Evolutionary conservation across 1,140 invertebrate genomes (phyloP), one percentile per base, ranked within the genome.

Genomic region (Aphidius ervi): DNA sequence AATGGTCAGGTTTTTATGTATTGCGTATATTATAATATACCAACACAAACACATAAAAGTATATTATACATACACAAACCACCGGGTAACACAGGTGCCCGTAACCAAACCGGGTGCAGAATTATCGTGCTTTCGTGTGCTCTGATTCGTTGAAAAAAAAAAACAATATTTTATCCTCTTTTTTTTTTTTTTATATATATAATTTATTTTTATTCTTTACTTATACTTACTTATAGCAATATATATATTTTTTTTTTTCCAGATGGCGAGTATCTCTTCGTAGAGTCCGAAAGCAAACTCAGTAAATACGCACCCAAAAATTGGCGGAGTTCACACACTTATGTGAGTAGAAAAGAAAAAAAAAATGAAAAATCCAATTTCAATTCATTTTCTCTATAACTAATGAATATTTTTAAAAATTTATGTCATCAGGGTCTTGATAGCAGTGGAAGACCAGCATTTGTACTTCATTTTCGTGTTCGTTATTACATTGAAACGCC

Each of bases 231-330:
- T 48, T 48, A 48, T n/a, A 48, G 6, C 5, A 48, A 9, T 47
- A 9, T 47, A 68, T n/a, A n/a, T 45, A 70, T 71, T 67, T 67
- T 68, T 62, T 65, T 59, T 41, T 47, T 63, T 63, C 42, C 84
- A 96, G 94, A 94, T 85, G 91, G 91, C 76, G 94, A 97, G 82
- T 96, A 94, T 80, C 85, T 96, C 61, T 98, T 98, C 81, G 87
- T 95, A 72, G 93, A 96, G 76, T 87, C 88, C 69, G 94, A 95
- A 73, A 93, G 89, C 82, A 97, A 97, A 82, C 83, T 98, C 69
- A 93, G 91, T 71, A 98, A 97, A 82, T 95, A 95, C 83, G 93
- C 93, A 64, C 92, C 94, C 68, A 97, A 97, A 81, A 91, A 90
- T 79, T 97, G 94, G 93, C 90, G 93, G 77, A 91, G 91, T 63